These are phyloP conservation scores for Anabacerthia variegaticeps DNA, from an alignment of 2,797 vertebrate genomes.

Conservation along the genomic window DNA sequence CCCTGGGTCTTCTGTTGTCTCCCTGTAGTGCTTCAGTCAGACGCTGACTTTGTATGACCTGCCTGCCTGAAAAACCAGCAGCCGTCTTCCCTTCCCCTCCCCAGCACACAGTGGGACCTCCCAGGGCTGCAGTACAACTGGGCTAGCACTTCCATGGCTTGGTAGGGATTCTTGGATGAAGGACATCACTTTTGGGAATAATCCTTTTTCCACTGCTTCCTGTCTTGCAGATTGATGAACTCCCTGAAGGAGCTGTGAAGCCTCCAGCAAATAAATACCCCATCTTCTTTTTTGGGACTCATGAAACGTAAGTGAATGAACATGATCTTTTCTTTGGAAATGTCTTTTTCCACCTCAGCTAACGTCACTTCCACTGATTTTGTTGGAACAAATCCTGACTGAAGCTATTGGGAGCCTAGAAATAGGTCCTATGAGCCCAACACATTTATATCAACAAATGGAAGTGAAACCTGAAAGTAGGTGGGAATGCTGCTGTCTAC, in stretches of 20 bases:
- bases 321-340: background rate
- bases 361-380: background rate
- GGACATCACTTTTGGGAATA: background rate
- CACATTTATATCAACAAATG: background rate
- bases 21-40: background rate
- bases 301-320: constrained; percentile 90
- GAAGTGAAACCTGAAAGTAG: background rate
- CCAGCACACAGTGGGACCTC: background rate
- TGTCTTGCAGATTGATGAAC: constrained; percentile 91
- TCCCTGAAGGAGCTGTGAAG: constrained; percentile 97
- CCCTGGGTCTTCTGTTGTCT: background rate
- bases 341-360: background rate
- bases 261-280: constrained; percentile 97
- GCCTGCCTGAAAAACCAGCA: background rate
- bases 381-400: background rate
- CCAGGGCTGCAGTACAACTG: background rate
- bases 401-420: background rate
- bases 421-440: background rate
- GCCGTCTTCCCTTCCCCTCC: background rate
- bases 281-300: constrained; percentile 98
- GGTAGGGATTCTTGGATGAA: background rate
- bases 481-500: background rate
- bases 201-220: constrained; percentile 1
- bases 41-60: background rate
- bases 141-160: background rate